A percentile compares a stretch with the other conserved stretches of the same genome.
Evolutionary conservation across 2,797 vertebrate species (phyloP).

Genomic region (Chelon labrosus): DNA sequence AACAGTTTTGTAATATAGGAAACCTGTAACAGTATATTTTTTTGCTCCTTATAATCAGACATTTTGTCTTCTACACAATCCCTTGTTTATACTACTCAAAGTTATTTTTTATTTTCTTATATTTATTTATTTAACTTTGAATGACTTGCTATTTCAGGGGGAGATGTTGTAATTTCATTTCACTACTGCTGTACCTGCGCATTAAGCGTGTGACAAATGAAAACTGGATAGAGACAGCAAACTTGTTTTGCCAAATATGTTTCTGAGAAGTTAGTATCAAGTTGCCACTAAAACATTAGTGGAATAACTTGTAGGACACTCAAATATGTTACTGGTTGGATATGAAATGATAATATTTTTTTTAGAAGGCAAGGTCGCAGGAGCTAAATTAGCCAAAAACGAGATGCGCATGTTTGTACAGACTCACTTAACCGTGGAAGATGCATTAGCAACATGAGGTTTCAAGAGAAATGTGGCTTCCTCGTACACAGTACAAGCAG

Average conservation of each 20-base stretch:
- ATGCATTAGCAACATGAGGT: slow-evolving; percentile 37
- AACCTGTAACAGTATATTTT: too few relatives aligned
- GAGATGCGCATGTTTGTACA: slow-evolving; percentile 12
- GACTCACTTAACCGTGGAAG: slow-evolving; percentile 17
- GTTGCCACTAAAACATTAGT: background rate
- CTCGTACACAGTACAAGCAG: slow-evolving; percentile 31
- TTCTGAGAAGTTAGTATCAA: background rate
- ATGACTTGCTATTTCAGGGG: too few relatives aligned
- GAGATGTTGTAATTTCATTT: too few relatives aligned
- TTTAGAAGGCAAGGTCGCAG: background rate
- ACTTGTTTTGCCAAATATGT: background rate
- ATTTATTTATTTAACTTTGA: too few relatives aligned
- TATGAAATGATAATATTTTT: background rate
- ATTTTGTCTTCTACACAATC: too few relatives aligned
- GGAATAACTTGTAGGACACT: background rate
- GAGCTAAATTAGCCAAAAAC: background rate
- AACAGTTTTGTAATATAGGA: too few relatives aligned
- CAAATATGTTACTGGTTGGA: background rate
- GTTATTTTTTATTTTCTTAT: too few relatives aligned
- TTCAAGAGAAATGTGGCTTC: slow-evolving; percentile 41
- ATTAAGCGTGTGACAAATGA: too few relatives aligned
- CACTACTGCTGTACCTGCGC: too few relatives aligned
- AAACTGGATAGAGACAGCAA: too few relatives aligned
- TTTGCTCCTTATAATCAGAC: too few relatives aligned
- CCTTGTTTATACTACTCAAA: too few relatives aligned